A percentile compares a stretch with the other conserved stretches of the same genome.
phyloP scores from a whole-genome alignment of 2,797 vertebrate species.

The Australoheros facetus region DNA sequence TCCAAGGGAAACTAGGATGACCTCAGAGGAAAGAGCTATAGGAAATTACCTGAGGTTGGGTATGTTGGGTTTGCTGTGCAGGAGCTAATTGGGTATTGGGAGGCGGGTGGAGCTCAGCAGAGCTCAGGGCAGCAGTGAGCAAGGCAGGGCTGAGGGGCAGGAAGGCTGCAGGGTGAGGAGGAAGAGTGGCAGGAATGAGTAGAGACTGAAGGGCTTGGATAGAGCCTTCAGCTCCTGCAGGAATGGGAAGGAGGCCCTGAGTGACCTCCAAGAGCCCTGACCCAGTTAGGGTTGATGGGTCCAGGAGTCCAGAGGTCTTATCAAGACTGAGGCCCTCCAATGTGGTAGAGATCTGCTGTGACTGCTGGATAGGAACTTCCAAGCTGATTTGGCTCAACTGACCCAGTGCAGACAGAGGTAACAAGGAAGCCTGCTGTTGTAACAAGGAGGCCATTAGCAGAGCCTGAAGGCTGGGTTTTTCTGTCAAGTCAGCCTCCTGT shows the following conservation, averaged over 20 bases:
- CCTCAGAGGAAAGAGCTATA: slow-evolving; percentile 26
- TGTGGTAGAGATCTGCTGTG: slow-evolving; percentile 75
- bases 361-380: slow-evolving; percentile 83
- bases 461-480: slow-evolving; percentile 81
- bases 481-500: slow-evolving; percentile 78
- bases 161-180: slow-evolving; percentile 81
- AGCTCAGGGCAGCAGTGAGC: slow-evolving; percentile 86
- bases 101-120: slow-evolving; percentile 79
- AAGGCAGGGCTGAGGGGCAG: slow-evolving; percentile 88
- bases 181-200: slow-evolving; percentile 77
- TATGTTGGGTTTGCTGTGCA: slow-evolving; percentile 70
- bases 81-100: slow-evolving; percentile 82
- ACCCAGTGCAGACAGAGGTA: slow-evolving; percentile 79
- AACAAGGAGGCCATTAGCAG: slow-evolving; percentile 88
- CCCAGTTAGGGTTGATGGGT: slow-evolving; percentile 76
- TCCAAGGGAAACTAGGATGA: slow-evolving; percentile 11
- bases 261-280: slow-evolving; percentile 78
- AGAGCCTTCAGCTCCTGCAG: slow-evolving; percentile 70
- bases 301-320: slow-evolving; percentile 79
- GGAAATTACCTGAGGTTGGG: slow-evolving; percentile 74
- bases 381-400: slow-evolving; percentile 83
- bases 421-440: slow-evolving; percentile 78
- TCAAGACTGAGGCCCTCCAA: slow-evolving; percentile 79
- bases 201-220: slow-evolving; percentile 78
- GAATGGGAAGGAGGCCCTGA: slow-evolving; percentile 79